A percentile compares a stretch with the other conserved stretches of the same genome.
Evolutionary conservation across 2,797 vertebrate genomes (phyloP).

Genomic region (Thripadectes ignobilis): DNA sequence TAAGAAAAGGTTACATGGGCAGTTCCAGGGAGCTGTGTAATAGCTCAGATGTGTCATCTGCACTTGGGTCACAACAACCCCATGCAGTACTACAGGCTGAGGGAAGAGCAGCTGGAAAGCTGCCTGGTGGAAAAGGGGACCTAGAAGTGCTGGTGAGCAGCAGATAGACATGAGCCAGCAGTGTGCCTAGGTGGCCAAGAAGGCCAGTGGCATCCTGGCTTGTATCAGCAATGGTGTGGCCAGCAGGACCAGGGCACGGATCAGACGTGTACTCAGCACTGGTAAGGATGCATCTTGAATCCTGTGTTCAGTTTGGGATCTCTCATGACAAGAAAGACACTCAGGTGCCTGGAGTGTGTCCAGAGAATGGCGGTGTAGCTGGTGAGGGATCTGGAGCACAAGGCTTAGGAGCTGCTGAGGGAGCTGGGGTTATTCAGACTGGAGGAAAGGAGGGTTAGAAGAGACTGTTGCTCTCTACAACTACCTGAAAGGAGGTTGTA

Average conservation of each 20-base stretch:
- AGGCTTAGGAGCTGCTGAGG: background rate
- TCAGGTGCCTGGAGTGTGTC: background rate
- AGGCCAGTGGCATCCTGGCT: background rate
- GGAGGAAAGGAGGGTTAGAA: background rate
- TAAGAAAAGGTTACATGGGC: background rate
- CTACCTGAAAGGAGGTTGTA: rapidly evolving
- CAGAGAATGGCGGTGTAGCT: background rate
- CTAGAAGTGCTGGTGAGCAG: rapidly evolving
- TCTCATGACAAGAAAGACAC: background rate
- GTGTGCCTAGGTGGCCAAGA: background rate
- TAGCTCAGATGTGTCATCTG: background rate
- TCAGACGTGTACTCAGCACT: background rate
- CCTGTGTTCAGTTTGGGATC: background rate
- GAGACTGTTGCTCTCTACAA: rapidly evolving
- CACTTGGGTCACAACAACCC: background rate
- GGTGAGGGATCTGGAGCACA: background rate
- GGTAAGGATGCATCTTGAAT: background rate
- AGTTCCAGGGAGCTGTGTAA: background rate
- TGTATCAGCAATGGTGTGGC: background rate
- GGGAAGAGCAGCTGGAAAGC: background rate
- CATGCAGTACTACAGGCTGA: background rate
- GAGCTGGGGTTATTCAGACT: background rate
- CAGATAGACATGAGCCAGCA: background rate
- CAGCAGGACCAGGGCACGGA: background rate
- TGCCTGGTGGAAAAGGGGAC: rapidly evolving